A percentile compares a stretch with the other conserved stretches of the same genome.
Evolutionary conservation across 2,797 vertebrate species (phyloP).

Genomic region (Sternotherus odoratus): DNA sequence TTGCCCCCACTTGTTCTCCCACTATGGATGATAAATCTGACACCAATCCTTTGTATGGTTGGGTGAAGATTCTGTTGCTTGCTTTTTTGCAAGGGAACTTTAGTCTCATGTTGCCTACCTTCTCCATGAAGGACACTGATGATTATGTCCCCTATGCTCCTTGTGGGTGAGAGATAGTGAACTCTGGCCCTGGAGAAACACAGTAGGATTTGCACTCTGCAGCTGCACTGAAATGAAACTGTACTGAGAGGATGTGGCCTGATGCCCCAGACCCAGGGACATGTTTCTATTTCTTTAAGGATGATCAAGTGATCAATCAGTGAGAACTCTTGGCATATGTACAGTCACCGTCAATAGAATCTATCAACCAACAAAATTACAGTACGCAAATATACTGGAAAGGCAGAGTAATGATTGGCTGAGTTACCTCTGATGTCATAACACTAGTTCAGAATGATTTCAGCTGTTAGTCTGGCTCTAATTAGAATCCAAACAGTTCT

Average conservation of each 20-base stretch:
- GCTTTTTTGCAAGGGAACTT: background rate
- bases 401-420: background rate
- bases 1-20: background rate
- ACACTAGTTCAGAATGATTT: constrained; percentile 41
- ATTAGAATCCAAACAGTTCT: constrained; percentile 74
- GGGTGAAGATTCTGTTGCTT: background rate
- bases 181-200: background rate
- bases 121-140: rapidly evolving
- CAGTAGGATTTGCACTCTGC: background rate
- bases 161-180: background rate
- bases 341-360: background rate
- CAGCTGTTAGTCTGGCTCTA: constrained; percentile 66
- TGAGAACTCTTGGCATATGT: background rate
- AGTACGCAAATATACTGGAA: background rate
- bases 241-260: background rate
- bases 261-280: background rate
- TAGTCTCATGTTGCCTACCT: background rate
- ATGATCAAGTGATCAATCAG: background rate
- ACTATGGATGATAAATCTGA: background rate
- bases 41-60: background rate
- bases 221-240: background rate
- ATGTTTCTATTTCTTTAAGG: background rate
- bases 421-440: constrained; percentile 48
- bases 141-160: background rate
- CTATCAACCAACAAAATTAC: background rate